These are phyloP conservation scores for Acanthosepion lycidas DNA, from an alignment of 2,888 invertebrate genomes.

Conservation along the genomic window DNA sequence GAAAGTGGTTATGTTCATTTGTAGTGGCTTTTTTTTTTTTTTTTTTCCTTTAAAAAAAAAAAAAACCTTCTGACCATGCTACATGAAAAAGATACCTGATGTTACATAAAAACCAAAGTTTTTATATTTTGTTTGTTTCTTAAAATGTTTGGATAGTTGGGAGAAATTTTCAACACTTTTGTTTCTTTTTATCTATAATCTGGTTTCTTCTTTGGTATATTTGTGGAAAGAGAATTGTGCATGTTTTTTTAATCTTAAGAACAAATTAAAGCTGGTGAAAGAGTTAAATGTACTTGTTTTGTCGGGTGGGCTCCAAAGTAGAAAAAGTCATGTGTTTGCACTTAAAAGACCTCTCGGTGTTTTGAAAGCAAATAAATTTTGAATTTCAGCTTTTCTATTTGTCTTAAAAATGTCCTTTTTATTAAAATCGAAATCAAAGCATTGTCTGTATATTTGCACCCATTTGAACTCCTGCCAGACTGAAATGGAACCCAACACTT, in stretches of 20 bases:
- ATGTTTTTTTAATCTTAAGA: not conserved
- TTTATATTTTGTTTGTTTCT: too few species aligned
- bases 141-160: too few species aligned
- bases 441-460: not conserved
- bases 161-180: too few species aligned
- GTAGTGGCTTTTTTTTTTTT: too few species aligned
- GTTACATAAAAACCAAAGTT: too few species aligned
- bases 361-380: conserved; percentile 11
- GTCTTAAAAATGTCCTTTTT: not conserved
- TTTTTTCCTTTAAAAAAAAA: too few species aligned
- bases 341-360: not conserved
- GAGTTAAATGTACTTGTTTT: not conserved
- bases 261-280: not conserved
- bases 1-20: too few species aligned
- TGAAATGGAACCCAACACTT: not conserved
- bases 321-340: conserved; percentile 12
- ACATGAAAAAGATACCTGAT: too few species aligned
- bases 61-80: too few species aligned
- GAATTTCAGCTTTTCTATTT: conserved; percentile 12
- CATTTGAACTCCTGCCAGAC: not conserved
- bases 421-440: conserved; percentile 8
- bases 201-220: not conserved
- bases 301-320: not conserved
- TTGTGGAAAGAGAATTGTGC: not conserved
- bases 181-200: not conserved